Evolutionary conservation across 2,113 vertebrate species (phyloP), one percentile per base, ranked within the genome.

Genomic region (Gallinago undulata): DNA sequence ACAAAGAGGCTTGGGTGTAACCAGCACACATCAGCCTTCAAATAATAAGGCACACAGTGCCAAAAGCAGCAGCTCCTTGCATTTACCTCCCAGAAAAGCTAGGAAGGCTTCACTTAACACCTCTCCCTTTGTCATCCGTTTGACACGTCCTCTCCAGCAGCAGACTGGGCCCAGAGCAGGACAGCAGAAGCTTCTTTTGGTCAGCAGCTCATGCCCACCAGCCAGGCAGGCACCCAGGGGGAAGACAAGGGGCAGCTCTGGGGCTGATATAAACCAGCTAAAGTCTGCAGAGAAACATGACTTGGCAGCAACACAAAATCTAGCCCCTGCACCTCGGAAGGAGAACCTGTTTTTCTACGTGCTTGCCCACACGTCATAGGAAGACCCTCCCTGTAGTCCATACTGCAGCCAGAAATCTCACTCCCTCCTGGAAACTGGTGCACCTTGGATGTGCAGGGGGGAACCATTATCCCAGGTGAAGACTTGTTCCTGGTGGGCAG

Each of bases 281-380:
- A 47, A 1, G 2, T 63, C 28, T 27, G 39, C n/a, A n/a, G 31
- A 69, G 24, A 10, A 13, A 41, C 1, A 0, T 19, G 59, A 77
- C 37, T 3, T 56, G 25, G 55, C 45, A 79, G 11, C 56, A 62
- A 13, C 0, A 1, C 56, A 84, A 64, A 86, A 50, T 27, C 39
- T 50, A 79, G 33, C 17, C 47, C 30, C 41, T 31, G 27, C 23
- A 14, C 31, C 80, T 69, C 2, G 0, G 15, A 43, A 55, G 33
- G 50, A 79, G 74, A 81, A 50, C 11, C 23, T 41, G 5, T 10
- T 74, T 53, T 92, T 14, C 62, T 59, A 6, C 2, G 2, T 47
- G 28, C 31, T 70, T 9, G 2, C 30, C 60, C 22, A 66, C 15
- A 30, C 2, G 0, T 31, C 27, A 82, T 3, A 59, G 47, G 41